These are phyloP conservation scores for Micrasema minimum DNA, from an alignment of 1,140 invertebrate species.

Conservation along the genomic window DNA sequence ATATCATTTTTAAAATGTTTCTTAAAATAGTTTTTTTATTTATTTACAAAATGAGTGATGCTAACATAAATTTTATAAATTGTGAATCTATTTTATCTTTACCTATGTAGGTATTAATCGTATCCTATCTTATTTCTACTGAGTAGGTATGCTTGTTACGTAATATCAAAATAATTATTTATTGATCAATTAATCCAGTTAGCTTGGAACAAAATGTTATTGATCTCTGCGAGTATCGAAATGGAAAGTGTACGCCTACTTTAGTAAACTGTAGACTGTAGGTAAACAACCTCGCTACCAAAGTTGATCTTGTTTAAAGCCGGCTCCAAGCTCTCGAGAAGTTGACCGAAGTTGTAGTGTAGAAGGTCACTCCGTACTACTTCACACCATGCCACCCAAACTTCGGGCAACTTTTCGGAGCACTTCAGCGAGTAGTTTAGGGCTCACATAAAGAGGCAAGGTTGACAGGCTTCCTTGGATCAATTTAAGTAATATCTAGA, in stretches of 20 bases:
- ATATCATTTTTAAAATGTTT: too few species aligned
- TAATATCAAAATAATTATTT: not conserved
- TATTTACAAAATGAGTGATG: not conserved
- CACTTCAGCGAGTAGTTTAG: too few species aligned
- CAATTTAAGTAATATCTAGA: too few species aligned
- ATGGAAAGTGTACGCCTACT: slow-evolving; percentile 30
- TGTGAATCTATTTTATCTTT: not conserved
- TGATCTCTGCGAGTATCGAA: slow-evolving; percentile 17
- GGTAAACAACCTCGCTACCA: slow-evolving; percentile 24
- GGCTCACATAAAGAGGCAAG: too few species aligned
- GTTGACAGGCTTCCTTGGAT: not conserved
- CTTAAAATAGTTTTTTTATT: not conserved
- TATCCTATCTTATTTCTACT: not conserved
- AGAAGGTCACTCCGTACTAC: too few species aligned
- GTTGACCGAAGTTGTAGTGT: too few species aligned
- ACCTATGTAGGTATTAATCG: not conserved
- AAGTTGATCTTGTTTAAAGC: slow-evolving; percentile 6
- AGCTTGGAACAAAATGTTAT: not conserved
- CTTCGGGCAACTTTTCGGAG: too few species aligned
- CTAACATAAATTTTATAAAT: not conserved
- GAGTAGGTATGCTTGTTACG: not conserved
- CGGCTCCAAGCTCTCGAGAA: too few species aligned
- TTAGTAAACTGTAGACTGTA: slow-evolving; percentile 3
- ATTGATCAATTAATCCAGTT: not conserved
- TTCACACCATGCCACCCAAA: too few species aligned